These are phyloP conservation scores for Altica lythri DNA, from an alignment of 2,888 invertebrate species.

Conservation along the genomic window DNA sequence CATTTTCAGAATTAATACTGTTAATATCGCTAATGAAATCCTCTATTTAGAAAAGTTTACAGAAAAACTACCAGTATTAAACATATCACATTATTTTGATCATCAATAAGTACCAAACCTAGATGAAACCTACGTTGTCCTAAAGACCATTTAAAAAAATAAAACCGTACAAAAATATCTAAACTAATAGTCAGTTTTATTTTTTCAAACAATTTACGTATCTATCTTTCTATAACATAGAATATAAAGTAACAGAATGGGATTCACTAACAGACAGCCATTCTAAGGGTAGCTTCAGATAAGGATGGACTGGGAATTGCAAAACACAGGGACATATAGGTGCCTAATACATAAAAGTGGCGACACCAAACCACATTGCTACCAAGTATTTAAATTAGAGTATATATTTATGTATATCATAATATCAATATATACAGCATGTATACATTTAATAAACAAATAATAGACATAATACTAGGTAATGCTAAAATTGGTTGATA, in stretches of 20 bases:
- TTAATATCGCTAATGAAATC: no score
- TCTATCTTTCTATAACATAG: no score
- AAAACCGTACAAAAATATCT: no score
- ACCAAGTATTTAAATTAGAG: slow-evolving; percentile 55
- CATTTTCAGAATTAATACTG: no score
- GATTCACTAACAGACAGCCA: slow-evolving; percentile 6
- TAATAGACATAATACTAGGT: slow-evolving; percentile 54
- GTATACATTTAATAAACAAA: slow-evolving; percentile 58
- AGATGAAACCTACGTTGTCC: no score
- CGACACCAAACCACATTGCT: slow-evolving; percentile 56
- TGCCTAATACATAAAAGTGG: slow-evolving; percentile 55
- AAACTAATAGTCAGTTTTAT: no score
- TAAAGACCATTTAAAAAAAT: neutral
- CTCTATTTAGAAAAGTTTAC: neutral
- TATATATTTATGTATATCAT: slow-evolving; percentile 52
- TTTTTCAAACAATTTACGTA: no score
- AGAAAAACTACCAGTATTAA: neutral
- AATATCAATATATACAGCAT: slow-evolving; percentile 58
- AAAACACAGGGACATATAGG: slow-evolving; percentile 55
- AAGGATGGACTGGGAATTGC: slow-evolving; percentile 52
- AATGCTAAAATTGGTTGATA: no score
- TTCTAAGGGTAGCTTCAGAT: slow-evolving; percentile 49
- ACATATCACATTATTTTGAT: slow-evolving; percentile 16
- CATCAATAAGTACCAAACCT: slow-evolving; percentile 1
- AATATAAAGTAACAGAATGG: neutral